Percentiles rank a stretch among this genome's conserved stretches.
Evolutionary conservation across 2,797 vertebrate species (phyloP).

Genomic region (Gorsachius magnificus): DNA sequence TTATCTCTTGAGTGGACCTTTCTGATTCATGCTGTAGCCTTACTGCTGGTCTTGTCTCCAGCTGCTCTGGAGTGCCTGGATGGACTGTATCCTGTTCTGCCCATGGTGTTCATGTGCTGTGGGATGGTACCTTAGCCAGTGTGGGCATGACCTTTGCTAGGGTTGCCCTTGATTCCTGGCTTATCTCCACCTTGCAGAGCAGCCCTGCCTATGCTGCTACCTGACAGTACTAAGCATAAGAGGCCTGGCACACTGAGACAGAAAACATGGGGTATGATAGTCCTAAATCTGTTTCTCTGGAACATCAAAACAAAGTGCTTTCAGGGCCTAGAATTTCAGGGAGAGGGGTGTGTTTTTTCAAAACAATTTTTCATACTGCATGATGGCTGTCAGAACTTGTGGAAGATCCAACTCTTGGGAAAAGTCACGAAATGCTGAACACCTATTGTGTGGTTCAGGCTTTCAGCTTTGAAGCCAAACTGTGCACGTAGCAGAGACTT

Average conservation of each 20-base stretch:
- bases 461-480: not conserved
- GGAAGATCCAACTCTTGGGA: not conserved
- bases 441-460: not conserved
- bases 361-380: not conserved
- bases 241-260: not conserved
- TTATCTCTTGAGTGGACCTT: not conserved
- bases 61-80: not conserved
- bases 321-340: not conserved
- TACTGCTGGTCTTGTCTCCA: not conserved
- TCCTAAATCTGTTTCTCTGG: not conserved
- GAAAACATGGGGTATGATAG: not conserved
- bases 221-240: accelerated
- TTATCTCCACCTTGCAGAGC: not conserved
- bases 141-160: not conserved
- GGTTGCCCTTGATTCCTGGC: not conserved
- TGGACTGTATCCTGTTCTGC: not conserved
- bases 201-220: not conserved
- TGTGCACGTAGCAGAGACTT: accelerated
- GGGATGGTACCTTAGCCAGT: not conserved
- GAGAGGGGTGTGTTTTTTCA: not conserved
- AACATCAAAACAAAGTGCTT: not conserved
- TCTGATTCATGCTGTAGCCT: not conserved
- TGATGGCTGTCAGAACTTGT: not conserved
- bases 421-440: not conserved
- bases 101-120: not conserved